These are phyloP conservation scores for Myiagra hebetior DNA, from an alignment of 2,113 vertebrate genomes.

Conservation along the genomic window DNA sequence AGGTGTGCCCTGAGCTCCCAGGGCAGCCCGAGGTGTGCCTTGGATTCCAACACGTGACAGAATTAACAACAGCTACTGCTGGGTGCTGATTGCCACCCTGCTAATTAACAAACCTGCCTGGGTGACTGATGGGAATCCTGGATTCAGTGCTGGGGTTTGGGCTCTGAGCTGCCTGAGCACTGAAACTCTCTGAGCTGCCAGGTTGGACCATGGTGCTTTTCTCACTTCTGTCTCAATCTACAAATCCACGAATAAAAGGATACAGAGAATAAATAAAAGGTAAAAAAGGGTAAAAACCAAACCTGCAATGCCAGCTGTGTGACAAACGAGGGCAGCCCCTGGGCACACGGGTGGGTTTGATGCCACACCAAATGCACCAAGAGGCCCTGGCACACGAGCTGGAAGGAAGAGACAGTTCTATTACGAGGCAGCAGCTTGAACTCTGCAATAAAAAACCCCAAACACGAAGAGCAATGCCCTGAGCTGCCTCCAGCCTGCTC, in stretches of 20 bases:
- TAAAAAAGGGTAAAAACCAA: no score
- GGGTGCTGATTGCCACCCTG: neutral
- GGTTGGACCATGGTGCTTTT: neutral
- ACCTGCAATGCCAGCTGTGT: neutral
- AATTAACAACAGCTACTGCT: neutral
- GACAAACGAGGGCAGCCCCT: neutral
- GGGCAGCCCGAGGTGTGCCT: no score
- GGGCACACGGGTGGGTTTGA: neutral
- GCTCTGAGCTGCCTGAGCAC: neutral
- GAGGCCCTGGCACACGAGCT: accelerated
- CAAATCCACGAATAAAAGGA: no score
- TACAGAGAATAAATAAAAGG: no score
- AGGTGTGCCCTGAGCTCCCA: no score
- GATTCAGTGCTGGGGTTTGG: neutral
- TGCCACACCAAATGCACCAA: neutral
- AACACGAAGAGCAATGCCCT: neutral
- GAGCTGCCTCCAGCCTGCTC: neutral
- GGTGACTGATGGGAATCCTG: neutral
- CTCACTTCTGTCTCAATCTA: neutral
- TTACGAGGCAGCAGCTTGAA: neutral
- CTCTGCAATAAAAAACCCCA: neutral
- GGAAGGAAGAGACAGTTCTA: neutral
- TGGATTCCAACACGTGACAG: no score
- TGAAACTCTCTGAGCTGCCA: neutral
- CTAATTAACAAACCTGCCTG: neutral